These are phyloP conservation scores for Circaetus cinerascens DNA, from an alignment of 2,113 vertebrate species.

Conservation along the genomic window DNA sequence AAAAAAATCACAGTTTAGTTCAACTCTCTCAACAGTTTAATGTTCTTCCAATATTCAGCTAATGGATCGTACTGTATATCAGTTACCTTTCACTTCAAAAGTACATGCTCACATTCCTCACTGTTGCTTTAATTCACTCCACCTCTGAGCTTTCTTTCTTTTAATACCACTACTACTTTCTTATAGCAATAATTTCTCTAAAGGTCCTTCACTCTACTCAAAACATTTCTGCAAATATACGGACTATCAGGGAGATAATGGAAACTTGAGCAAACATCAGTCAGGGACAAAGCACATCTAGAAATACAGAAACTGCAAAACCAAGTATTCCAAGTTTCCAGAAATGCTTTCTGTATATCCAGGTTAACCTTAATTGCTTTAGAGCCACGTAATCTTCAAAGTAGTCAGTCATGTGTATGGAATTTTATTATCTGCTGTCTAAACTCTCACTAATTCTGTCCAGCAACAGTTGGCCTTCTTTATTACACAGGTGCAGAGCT, in stretches of 20 bases:
- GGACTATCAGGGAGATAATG: background rate
- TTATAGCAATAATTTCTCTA: background rate
- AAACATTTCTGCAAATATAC: background rate
- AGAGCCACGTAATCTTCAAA: background rate
- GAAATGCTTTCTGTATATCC: background rate
- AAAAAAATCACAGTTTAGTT: background rate
- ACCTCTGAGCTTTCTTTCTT: background rate
- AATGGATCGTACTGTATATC: background rate
- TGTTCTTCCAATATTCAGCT: background rate
- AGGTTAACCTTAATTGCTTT: background rate
- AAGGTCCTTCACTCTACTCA: background rate
- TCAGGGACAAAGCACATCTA: background rate
- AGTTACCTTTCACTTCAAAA: background rate
- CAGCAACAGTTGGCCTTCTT: background rate
- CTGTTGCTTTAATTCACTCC: background rate
- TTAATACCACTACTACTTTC: background rate
- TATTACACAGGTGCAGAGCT: background rate
- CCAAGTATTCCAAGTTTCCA: background rate
- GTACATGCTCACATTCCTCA: background rate
- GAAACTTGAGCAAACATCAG: background rate
- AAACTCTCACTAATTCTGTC: background rate
- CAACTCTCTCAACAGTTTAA: background rate
- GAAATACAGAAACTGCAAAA: background rate
- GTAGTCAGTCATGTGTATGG: background rate
- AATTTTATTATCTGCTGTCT: background rate